These are phyloP conservation scores for Drosophila carrolli DNA, from an alignment of 1,140 invertebrate species.

Conservation along the genomic window DNA sequence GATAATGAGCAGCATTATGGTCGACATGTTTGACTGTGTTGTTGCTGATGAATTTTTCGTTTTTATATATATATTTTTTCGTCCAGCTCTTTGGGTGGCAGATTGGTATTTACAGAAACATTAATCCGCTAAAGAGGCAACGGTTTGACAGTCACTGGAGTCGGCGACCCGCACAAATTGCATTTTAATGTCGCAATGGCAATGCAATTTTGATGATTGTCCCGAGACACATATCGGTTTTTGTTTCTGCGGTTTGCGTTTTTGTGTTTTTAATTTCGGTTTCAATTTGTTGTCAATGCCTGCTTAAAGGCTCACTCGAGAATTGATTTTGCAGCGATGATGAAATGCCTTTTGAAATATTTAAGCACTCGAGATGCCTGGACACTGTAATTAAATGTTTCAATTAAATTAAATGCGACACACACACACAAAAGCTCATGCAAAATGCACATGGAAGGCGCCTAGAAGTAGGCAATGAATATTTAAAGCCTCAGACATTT, in stretches of 20 bases:
- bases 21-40: slow-evolving; percentile 61
- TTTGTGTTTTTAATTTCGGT: slow-evolving; percentile 7
- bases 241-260: background rate
- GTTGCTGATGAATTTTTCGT: slow-evolving; percentile 30
- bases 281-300: slow-evolving; percentile 6
- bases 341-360: slow-evolving; percentile 14
- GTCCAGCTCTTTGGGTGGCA: slow-evolving; percentile 22
- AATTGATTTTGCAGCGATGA: slow-evolving; percentile 17
- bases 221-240: slow-evolving; percentile 20
- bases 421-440: slow-evolving; percentile 36
- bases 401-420: slow-evolving; percentile 71
- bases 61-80: slow-evolving; percentile 9
- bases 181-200: slow-evolving; percentile 66
- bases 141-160: slow-evolving; percentile 61
- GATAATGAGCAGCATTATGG: slow-evolving; percentile 84
- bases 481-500: slow-evolving; percentile 71
- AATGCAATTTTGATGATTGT: slow-evolving; percentile 53
- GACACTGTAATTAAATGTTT: slow-evolving; percentile 62
- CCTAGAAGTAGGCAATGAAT: slow-evolving; percentile 62
- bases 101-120: slow-evolving; percentile 63
- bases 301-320: slow-evolving; percentile 17
- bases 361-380: slow-evolving; percentile 35
- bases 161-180: slow-evolving; percentile 46
- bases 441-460: slow-evolving; percentile 34
- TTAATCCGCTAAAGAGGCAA: slow-evolving; percentile 43